Evolutionary conservation across 1,140 invertebrate species (phyloP).

Genomic region (Globodera ellingtonae): DNA sequence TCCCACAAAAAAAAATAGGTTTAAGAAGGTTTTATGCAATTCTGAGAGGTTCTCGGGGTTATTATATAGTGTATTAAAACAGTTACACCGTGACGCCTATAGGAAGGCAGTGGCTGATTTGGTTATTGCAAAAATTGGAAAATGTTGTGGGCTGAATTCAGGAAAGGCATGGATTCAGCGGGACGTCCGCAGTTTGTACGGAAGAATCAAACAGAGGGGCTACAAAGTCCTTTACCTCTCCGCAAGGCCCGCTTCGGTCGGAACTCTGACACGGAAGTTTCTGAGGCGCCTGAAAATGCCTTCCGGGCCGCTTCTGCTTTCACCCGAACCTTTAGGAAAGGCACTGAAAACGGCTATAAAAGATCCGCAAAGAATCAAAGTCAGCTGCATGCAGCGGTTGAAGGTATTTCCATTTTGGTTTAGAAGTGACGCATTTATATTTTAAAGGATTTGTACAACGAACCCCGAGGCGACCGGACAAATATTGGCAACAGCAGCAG

Average conservation of each 20-base stretch:
- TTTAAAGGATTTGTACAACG: background rate
- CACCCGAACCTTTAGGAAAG: background rate
- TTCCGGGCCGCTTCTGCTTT: background rate
- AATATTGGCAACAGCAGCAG: background rate
- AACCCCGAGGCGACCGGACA: background rate
- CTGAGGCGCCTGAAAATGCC: background rate
- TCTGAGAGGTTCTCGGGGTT: no score
- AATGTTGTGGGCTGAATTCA: background rate
- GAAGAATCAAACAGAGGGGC: background rate
- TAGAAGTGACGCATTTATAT: background rate
- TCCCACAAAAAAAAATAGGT: no score
- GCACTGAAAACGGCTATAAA: background rate
- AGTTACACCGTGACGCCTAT: no score
- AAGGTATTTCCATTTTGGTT: background rate
- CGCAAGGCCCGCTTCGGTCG: slow-evolving; percentile 3
- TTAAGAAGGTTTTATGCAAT: no score
- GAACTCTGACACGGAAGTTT: background rate
- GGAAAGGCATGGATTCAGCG: slow-evolving; percentile 4
- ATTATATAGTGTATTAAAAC: no score
- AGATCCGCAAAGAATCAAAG: slow-evolving; percentile 5
- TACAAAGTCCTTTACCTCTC: slow-evolving; percentile 7
- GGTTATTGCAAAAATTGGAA: no score
- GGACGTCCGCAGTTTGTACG: background rate
- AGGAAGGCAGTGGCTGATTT: no score
- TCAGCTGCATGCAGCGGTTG: background rate